Base-by-base conservation (phyloP, 2,797 vertebrate genomes). In the Dermochelys coriacea region DNA sequence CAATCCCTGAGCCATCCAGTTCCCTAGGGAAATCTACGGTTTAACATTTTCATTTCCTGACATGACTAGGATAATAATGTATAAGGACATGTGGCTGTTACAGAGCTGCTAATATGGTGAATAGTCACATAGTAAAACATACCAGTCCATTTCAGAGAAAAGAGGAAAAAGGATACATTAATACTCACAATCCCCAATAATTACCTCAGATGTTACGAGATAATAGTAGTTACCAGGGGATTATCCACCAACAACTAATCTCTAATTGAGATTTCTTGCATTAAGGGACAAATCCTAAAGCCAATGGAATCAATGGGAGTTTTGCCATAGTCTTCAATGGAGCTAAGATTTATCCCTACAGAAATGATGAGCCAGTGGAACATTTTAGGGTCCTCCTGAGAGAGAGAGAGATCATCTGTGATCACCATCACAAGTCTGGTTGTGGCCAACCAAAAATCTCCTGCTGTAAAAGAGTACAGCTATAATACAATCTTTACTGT, bases 41-140 rank as follows among this genome's bases (percentile, higher is more conserved):
- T 94, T 64, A 93, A 68, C 84, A 94, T 51, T 84, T 91, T 82
- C 89, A 87, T 1, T 75, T 85, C 86, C 91, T 45, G 47, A 34
- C 2, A 51, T 34, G 12, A 41, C 87, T 89, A 71, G 83, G 87
- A 68, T 64, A 91, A 82, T 57, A 80, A 51, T 0, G 12, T 83
- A 50, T 59, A 90, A 89, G 82, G 23, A 71, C 75, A 3, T 2
- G 75, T 1, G 82, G 71, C 54, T 80, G 27, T 29, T 12, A 81
- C 82, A n/a, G 37, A 83, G 80, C 57, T 49, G 7, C 61, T 41
- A 52, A 87, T 10, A 23, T 0, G 0, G 34, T 82, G 80, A 86
- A 14, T 47, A 77, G 12, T 80, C 52, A 64, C 47, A 82, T 1
- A 8, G 47, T n/a, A 80, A 80, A 74, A 57, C 41, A 71, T 81